A percentile compares a stretch with the other conserved stretches of the same genome.
Evolutionary conservation across 2,797 vertebrate species (phyloP).

Genomic region (Hydrolagus colliei): DNA sequence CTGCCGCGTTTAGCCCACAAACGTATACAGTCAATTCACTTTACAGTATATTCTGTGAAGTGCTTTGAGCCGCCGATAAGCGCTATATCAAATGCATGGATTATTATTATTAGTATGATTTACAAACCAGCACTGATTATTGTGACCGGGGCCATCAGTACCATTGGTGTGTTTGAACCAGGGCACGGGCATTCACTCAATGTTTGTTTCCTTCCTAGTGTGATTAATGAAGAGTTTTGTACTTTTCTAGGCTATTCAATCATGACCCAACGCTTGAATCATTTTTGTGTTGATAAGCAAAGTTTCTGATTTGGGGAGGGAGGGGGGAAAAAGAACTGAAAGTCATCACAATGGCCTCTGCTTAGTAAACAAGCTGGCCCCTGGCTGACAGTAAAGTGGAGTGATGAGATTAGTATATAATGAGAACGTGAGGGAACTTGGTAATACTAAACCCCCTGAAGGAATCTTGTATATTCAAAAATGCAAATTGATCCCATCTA

Average conservation of each 20-base stretch:
- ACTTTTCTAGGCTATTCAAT: not conserved
- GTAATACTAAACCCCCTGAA: conserved; percentile 12
- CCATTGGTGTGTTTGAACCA: not conserved
- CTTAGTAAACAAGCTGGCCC: not conserved
- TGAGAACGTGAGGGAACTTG: not conserved
- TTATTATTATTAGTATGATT: too few species aligned
- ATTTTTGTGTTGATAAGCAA: not conserved
- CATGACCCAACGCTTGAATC: not conserved
- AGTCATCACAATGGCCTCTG: not conserved
- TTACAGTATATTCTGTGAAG: too few species aligned
- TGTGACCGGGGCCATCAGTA: too few species aligned
- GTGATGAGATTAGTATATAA: not conserved
- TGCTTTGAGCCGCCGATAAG: too few species aligned
- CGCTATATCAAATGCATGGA: too few species aligned
- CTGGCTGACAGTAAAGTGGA: not conserved
- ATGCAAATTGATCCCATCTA: conserved; percentile 5
- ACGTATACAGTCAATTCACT: too few species aligned
- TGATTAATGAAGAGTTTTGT: not conserved
- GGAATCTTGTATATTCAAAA: conserved; percentile 7
- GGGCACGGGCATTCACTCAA: not conserved
- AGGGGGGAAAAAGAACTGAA: not conserved
- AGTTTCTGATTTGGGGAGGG: not conserved
- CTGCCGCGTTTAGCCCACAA: too few species aligned
- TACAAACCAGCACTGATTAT: too few species aligned
- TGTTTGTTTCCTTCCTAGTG: conserved; percentile 1